Evolutionary conservation across 2,888 invertebrate genomes (phyloP), one percentile per base, ranked within the genome.

Genomic region (Drosophila vallismaia): DNA sequence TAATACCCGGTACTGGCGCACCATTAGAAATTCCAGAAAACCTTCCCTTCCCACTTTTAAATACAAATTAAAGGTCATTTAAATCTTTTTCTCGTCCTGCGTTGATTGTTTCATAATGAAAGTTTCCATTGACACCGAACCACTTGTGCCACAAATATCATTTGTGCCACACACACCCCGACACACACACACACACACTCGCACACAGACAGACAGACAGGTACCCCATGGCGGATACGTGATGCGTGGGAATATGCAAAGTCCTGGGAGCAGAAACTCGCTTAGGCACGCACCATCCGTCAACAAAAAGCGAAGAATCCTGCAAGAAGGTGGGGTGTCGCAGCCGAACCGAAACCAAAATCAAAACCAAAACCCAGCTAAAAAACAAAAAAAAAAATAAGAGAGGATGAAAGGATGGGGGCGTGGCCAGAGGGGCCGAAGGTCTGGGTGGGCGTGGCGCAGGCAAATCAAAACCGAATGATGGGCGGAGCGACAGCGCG

Each of bases 221-320:
- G 63, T 63, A 62, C 45, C 64, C 29, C 44, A 44, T 40, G 53
- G 53, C 55, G 55, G 40, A 44, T 66, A 66, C 66, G 66, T 66
- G 66, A 55, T 55, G 66, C 54, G 66, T 66, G 69, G 52, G 70
- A 69, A 69, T 69, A 60, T 69, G 60, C 69, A 59, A 69, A 66
- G 52, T 19, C 12, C 53, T 52, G 45, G 31, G 26, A 45, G 33
- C 53, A 57, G 48, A 68, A 58, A 68, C 51, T 51, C 67, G 67
- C 70, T 59, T 60, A 70, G 69, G 69, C 69, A 69, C 69, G 69
- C 69, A 69, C 69, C 69, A 69, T 60, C 59, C 69, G 64, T 53
- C 64, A 63, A 63, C 33, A 46, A 46, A 29, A 28, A 5, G n/a
- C 6, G 36, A 36, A 12, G 19, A n/a, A 8, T 9, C 6, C n/a